These are phyloP conservation scores for Sarcophaga peregrina DNA, from an alignment of 1,140 invertebrate genomes.

Conservation along the genomic window DNA sequence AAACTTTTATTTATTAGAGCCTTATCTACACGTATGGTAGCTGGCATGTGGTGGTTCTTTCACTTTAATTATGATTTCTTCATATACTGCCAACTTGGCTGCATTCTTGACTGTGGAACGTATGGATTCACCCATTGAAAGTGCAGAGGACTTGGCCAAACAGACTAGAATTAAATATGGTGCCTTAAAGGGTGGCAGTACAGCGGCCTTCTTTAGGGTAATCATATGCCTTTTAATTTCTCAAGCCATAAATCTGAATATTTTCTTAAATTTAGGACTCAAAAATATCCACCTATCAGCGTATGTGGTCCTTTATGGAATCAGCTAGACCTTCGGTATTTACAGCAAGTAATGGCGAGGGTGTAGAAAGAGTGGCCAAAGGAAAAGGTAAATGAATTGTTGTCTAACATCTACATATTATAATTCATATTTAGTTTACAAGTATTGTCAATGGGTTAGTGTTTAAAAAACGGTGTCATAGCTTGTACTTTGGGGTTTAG, in stretches of 20 bases:
- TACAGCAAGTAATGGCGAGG: constrained; percentile 85
- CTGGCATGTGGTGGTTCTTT: constrained; percentile 98
- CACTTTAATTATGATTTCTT: constrained; percentile 97
- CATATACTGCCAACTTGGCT: constrained; percentile 97
- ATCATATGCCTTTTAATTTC: constrained; percentile 49
- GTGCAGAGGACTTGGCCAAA: constrained; percentile 94
- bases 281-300: constrained; percentile 89
- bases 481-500: too few relatives aligned
- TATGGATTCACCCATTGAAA: constrained; percentile 96
- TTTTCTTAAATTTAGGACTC: constrained; percentile 77
- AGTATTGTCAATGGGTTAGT: too few relatives aligned
- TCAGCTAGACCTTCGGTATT: constrained; percentile 86
- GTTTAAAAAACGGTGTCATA: too few relatives aligned
- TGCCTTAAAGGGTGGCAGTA: constrained; percentile 90
- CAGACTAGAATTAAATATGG: constrained; percentile 98
- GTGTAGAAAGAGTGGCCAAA: constrained; percentile 85
- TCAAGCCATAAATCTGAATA: neutral
- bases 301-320: constrained; percentile 95
- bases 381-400: constrained; percentile 73
- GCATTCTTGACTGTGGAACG: constrained; percentile 96
- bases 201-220: constrained; percentile 92
- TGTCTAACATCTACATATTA: too few relatives aligned
- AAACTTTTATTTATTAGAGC: constrained; percentile 71
- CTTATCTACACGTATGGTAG: constrained; percentile 88
- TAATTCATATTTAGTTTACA: too few relatives aligned